phyloP scores from a whole-genome alignment of 2,888 invertebrate species.

The Rosalia funebris region DNA sequence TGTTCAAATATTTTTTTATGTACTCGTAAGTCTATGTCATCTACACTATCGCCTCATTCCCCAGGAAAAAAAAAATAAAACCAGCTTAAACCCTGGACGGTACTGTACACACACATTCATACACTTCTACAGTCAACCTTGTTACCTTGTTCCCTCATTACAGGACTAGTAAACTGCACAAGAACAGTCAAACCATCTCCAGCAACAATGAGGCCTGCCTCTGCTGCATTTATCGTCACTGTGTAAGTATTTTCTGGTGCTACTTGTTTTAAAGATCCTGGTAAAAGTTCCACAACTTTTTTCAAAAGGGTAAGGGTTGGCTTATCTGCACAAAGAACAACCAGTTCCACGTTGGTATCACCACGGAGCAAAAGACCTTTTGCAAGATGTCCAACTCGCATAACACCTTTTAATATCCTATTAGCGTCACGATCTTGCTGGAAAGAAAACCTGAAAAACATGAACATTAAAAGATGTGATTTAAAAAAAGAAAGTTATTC shows the following conservation, averaged over 20 bases:
- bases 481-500: not conserved
- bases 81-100: constrained; percentile 63
- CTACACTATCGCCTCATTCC: too few relatives aligned
- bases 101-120: constrained; percentile 58
- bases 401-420: constrained; percentile 92
- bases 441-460: constrained; percentile 70
- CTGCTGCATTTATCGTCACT: constrained; percentile 84
- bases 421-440: constrained; percentile 71
- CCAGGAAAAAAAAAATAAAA: constrained; percentile 30
- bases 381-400: constrained; percentile 93
- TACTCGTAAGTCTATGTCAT: too few relatives aligned
- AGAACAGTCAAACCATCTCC: constrained; percentile 82
- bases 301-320: constrained; percentile 89
- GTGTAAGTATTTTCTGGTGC: constrained; percentile 83
- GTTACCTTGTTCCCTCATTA: constrained; percentile 86
- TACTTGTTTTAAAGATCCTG: constrained; percentile 78
- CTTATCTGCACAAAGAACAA: constrained; percentile 94
- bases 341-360: constrained; percentile 89
- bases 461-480: constrained; percentile 5
- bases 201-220: constrained; percentile 86
- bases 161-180: constrained; percentile 91
- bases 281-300: constrained; percentile 83
- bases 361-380: constrained; percentile 90
- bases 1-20: too few relatives aligned
- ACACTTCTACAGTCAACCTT: constrained; percentile 29